These are phyloP conservation scores for Montipora foliosa DNA, from an alignment of 64 coral and sea anemone species.

Conservation along the genomic window DNA sequence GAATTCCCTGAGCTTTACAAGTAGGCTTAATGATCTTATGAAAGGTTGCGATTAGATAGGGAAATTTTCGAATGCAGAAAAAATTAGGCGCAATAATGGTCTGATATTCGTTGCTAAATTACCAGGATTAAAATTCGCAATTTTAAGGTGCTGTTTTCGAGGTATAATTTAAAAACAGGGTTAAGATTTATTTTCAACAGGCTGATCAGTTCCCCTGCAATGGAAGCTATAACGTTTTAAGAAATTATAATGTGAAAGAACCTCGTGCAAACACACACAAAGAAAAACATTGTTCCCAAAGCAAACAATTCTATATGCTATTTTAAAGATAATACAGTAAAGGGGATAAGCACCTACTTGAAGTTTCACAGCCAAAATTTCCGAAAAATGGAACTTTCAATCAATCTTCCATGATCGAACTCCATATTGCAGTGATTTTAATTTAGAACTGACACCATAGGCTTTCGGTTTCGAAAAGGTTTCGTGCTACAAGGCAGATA, in stretches of 20 bases:
- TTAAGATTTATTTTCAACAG: neutral
- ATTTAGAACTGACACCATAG: slow-evolving; percentile 94
- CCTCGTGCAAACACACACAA: slow-evolving; percentile 51
- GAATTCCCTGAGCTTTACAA: no score
- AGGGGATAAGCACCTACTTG: neutral
- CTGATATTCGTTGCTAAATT: neutral
- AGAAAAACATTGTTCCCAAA: slow-evolving; percentile 38
- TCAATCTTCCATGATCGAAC: neutral
- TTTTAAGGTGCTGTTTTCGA: neutral
- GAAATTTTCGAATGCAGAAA: neutral
- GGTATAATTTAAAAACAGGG: no score
- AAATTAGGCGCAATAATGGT: neutral
- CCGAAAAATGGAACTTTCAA: neutral
- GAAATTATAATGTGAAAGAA: neutral
- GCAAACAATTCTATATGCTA: slow-evolving; percentile 6
- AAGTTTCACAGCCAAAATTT: neutral
- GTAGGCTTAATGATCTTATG: neutral
- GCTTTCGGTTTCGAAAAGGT: neutral
- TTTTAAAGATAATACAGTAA: neutral
- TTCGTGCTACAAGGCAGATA: slow-evolving; percentile 1
- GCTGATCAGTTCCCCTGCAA: neutral
- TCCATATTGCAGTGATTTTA: slow-evolving; percentile 26
- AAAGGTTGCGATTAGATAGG: neutral
- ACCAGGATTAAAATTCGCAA: neutral
- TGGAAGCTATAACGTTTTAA: neutral